Base-by-base conservation (phyloP, 2,888 invertebrate species). In the Thelaira solivaga region DNA sequence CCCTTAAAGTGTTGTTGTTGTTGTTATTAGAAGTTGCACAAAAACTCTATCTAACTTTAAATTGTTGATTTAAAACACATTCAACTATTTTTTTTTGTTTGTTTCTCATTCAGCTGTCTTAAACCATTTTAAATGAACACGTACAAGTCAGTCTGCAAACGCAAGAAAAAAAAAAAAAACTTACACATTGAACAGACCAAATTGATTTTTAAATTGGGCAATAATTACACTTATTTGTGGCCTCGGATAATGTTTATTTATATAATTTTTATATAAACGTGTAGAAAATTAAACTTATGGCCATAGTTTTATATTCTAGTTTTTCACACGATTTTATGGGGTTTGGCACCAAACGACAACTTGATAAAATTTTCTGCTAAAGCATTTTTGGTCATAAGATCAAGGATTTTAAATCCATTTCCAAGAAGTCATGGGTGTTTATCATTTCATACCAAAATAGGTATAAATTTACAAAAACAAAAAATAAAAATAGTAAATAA, bases 311-410 rank as follows among this genome's bases (percentile, higher is more conserved):
- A n/a, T 10, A 6, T 47, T 34, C 4, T 20, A 31, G 31, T 20
- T 29, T 61, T 61, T 45, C 31, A 45, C 31, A 45, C 34, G 16
- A 34, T 45, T 45, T 61, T 13, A 16, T 31, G 26, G 18, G 4
- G 6, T 2, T 29, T n/a, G 3, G 2, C 36, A 20, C n/a, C 10
- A 29, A 31, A 29, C 29, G 13, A 24, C 20, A 20, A 36, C 4
- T 43, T 20, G 7, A 39, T 20, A 45, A 34, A 57, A 24, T 26
- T 39, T 13, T 36, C 31, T 13, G 10, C 6, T 11, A 13, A 13
- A 22, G 61, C 13, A 47, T 8, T 47, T 61, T 61, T 61, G 34
- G 45, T 22, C 61, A 24, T 61, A 61, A 61, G 61, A 61, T 61
- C 61, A 61, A 61, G 61, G 61, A 22, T 47, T 45, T 16, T 6